Conservation (phyloP, 2,113 vertebrate species). For the Acinonyx jubatus region DNA sequence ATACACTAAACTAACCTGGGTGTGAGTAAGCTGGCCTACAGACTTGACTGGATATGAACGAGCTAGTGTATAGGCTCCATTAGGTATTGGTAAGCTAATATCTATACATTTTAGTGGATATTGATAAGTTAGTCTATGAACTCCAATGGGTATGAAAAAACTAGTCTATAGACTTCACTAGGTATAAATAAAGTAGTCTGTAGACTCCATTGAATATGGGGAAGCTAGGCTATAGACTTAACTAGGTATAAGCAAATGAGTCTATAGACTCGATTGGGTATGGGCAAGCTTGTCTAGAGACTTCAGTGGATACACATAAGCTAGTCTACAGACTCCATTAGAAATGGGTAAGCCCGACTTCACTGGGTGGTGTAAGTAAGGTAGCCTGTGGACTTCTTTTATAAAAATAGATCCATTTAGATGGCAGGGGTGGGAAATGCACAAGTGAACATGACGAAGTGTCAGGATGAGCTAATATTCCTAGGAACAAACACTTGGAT, state of each 20-base stretch:
- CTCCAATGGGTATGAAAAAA: neutral
- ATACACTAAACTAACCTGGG: too few species aligned
- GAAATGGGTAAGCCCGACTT: too few species aligned
- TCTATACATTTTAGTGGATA: neutral
- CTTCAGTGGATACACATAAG: neutral
- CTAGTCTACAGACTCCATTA: neutral
- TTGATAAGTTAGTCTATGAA: too few species aligned
- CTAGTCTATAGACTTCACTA: neutral
- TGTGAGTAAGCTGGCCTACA: neutral
- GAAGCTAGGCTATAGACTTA: neutral
- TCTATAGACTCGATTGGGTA: too few species aligned
- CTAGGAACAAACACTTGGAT: neutral
- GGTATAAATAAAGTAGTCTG: neutral
- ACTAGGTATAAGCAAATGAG: too few species aligned
- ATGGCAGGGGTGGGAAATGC: neutral
- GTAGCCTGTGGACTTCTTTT: neutral
- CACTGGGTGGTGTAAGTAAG: too few species aligned
- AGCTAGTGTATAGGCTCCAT: neutral
- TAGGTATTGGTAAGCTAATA: neutral
- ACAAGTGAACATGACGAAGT: rapidly evolving
- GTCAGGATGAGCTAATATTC: neutral
- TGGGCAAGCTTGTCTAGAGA: too few species aligned
- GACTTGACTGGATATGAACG: rapidly evolving
- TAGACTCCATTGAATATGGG: neutral
- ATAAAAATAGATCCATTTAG: neutral